Evolutionary conservation across 2,888 invertebrate genomes (phyloP).

Genomic region (Himalopsyche japonica): DNA sequence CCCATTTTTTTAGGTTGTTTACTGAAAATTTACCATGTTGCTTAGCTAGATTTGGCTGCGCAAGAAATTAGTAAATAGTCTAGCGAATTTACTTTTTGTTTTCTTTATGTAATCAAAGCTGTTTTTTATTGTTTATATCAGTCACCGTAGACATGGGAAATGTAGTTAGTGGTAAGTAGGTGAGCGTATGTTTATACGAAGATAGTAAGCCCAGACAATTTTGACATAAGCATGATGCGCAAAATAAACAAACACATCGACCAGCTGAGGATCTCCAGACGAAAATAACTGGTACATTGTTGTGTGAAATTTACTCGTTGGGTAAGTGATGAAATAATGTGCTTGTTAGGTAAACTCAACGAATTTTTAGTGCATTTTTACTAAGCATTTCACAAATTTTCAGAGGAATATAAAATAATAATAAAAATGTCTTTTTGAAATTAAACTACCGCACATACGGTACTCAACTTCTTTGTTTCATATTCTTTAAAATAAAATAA

Average conservation of each 20-base stretch:
- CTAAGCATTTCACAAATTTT: too few species aligned
- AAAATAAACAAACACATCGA: conserved; percentile 11
- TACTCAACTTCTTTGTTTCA: too few species aligned
- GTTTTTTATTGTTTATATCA: neutral
- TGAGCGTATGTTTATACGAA: conserved; percentile 27
- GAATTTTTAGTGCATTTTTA: neutral
- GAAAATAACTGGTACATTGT: conserved; percentile 8
- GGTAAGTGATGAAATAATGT: neutral
- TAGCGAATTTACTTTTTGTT: neutral
- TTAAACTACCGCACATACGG: too few species aligned
- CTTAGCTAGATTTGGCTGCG: too few species aligned
- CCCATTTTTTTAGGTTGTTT: too few species aligned
- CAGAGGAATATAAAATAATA: too few species aligned
- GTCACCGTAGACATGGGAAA: neutral
- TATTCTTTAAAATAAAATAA: too few species aligned
- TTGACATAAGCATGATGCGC: conserved; percentile 18
- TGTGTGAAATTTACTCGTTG: neutral
- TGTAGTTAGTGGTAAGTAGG: conserved; percentile 6
- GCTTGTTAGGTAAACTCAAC: neutral
- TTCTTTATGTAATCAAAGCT: neutral
- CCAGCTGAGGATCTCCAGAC: conserved; percentile 14
- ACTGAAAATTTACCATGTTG: too few species aligned
- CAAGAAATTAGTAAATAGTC: too few species aligned
- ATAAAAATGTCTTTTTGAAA: too few species aligned
- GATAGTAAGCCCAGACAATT: conserved; percentile 24